These are phyloP conservation scores for Argyra leucocephala DNA, from an alignment of 2,888 invertebrate species.

Conservation along the genomic window DNA sequence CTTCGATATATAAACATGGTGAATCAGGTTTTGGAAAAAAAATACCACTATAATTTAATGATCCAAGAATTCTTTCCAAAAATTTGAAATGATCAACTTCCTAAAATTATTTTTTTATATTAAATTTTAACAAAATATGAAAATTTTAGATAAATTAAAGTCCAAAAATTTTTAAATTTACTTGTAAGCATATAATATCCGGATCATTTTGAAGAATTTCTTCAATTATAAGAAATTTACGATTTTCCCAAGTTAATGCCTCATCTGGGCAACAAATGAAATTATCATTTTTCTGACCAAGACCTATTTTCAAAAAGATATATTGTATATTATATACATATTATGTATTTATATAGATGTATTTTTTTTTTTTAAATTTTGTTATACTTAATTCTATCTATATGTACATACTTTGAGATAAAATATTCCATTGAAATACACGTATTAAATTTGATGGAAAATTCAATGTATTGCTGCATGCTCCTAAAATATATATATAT, in stretches of 20 bases:
- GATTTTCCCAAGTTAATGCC: conserved; percentile 58
- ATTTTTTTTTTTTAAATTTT: no score
- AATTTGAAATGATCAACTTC: conserved; percentile 69
- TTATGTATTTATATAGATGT: no score
- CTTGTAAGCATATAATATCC: conserved; percentile 63
- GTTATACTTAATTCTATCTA: no score
- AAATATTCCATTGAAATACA: conserved; percentile 61
- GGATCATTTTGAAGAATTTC: conserved; percentile 60
- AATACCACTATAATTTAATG: conserved; percentile 57
- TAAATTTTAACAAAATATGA: conserved; percentile 19
- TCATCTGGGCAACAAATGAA: conserved; percentile 61
- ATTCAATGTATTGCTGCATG: conserved; percentile 45
- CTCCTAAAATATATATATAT: conserved; percentile 32
- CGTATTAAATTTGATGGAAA: conserved; percentile 46
- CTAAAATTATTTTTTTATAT: conserved; percentile 36
- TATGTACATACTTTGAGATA: conserved; percentile 59
- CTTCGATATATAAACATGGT: conserved; percentile 60
- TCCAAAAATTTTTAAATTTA: conserved; percentile 31
- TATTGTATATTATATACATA: no score
- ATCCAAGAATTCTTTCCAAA: conserved; percentile 51
- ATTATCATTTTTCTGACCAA: conserved; percentile 61
- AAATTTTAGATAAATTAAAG: background rate
- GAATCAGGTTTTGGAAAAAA: conserved; percentile 71
- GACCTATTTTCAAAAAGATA: conserved; percentile 46
- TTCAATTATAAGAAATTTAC: conserved; percentile 58